These are phyloP conservation scores for Pangasius macronema DNA, from an alignment of 2,797 vertebrate species.

Conservation along the genomic window DNA sequence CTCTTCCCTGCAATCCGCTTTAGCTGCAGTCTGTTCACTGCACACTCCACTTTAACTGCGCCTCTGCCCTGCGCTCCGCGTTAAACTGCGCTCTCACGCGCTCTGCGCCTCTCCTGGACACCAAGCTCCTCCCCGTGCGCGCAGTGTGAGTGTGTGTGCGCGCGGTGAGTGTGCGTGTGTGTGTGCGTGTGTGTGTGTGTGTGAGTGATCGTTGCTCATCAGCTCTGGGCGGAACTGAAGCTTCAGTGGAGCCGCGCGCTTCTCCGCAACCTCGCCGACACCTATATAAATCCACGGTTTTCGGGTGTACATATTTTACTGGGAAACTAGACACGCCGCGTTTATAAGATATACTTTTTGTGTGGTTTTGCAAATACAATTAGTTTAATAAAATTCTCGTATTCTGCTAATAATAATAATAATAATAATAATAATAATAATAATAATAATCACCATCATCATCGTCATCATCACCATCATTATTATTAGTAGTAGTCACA, in stretches of 20 bases:
- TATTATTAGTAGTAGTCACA: not conserved
- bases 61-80: slow-evolving; percentile 11
- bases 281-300: too few relatives aligned
- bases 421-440: too few relatives aligned
- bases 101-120: slow-evolving; percentile 19
- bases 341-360: too few relatives aligned
- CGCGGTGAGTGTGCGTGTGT: not conserved
- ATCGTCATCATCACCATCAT: too few relatives aligned
- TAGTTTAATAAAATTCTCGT: not conserved
- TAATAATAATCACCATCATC: not conserved
- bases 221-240: slow-evolving; percentile 75
- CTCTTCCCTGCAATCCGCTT: slow-evolving; percentile 1
- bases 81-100: slow-evolving; percentile 4
- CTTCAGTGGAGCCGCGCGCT: slow-evolving; percentile 67
- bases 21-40: slow-evolving; percentile 64
- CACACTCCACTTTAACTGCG: slow-evolving; percentile 54
- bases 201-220: not conserved
- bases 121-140: slow-evolving; percentile 73
- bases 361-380: not conserved
- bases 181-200: not conserved
- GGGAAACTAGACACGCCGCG: too few relatives aligned
- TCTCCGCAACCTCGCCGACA: slow-evolving; percentile 62
- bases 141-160: not conserved
- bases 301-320: too few relatives aligned
- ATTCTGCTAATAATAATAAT: too few relatives aligned